Conservation (phyloP, 2,113 vertebrate genomes). For the Xenopus borealis region DNA sequence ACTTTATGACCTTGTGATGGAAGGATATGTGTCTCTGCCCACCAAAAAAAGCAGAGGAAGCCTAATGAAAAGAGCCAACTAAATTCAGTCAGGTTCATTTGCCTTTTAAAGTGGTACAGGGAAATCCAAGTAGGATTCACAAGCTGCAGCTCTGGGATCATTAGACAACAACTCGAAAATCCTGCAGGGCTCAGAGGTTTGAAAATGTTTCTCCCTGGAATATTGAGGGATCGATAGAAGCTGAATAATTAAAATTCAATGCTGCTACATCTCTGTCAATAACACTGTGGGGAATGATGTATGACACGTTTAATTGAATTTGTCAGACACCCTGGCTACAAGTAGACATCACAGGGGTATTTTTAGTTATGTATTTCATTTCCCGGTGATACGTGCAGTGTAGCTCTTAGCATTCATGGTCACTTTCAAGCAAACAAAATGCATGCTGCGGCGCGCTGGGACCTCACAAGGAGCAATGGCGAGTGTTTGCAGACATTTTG, state of each 20-base stretch:
- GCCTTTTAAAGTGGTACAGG: constrained; percentile 49
- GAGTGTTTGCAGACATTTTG: constrained; percentile 54
- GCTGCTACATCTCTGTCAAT: constrained; percentile 67
- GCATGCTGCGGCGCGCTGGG: constrained; percentile 50
- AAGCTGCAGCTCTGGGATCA: constrained; percentile 67
- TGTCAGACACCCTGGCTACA: constrained; percentile 63
- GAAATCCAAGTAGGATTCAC: constrained; percentile 60
- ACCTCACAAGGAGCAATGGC: constrained; percentile 49
- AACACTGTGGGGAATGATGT: constrained; percentile 70
- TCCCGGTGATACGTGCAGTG: constrained; percentile 52
- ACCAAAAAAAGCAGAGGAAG: background rate
- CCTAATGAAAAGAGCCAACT: constrained; percentile 10
- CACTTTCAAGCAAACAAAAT: constrained; percentile 46
- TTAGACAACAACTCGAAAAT: constrained; percentile 69
- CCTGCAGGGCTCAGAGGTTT: constrained; percentile 58
- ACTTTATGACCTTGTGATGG: constrained; percentile 19
- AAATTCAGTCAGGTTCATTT: constrained; percentile 31
- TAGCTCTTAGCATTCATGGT: constrained; percentile 58
- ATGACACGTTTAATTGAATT: constrained; percentile 74
- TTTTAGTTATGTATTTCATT: constrained; percentile 70
- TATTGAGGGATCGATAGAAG: constrained; percentile 69
- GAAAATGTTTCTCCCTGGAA: constrained; percentile 69
- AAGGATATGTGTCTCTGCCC: background rate
- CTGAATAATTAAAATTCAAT: constrained; percentile 82
- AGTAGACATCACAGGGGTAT: constrained; percentile 64